These are phyloP conservation scores for Symphodus melops DNA, from an alignment of 2,113 vertebrate species.

Conservation along the genomic window DNA sequence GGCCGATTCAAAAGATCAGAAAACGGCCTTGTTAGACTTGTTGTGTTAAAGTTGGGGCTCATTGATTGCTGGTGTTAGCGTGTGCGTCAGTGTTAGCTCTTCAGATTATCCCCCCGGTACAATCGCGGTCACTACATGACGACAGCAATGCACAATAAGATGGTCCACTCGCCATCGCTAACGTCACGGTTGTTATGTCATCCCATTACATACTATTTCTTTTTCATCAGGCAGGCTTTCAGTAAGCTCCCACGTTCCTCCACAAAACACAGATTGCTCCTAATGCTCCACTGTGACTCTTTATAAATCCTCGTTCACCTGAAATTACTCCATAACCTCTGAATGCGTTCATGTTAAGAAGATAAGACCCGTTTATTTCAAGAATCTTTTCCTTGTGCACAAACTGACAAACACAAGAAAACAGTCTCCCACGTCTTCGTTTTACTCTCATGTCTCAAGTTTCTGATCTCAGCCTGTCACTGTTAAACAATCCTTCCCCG, in stretches of 20 bases:
- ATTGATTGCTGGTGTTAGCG: too few relatives aligned
- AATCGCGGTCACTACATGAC: background rate
- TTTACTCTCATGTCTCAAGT: background rate
- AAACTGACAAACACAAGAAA: background rate
- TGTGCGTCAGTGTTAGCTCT: background rate
- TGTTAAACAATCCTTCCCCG: background rate
- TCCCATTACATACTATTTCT: background rate
- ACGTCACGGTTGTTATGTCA: background rate
- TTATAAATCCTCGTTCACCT: constrained; percentile 3
- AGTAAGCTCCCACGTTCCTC: background rate
- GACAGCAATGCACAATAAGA: background rate
- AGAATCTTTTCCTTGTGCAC: background rate
- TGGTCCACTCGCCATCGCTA: too few relatives aligned
- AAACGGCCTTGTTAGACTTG: too few relatives aligned
- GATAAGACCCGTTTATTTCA: background rate
- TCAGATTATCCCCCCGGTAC: too few relatives aligned
- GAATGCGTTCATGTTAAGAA: background rate
- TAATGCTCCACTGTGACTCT: background rate
- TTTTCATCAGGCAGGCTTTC: background rate
- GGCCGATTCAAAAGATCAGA: too few relatives aligned
- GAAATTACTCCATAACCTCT: constrained; percentile 7
- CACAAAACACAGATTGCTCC: constrained; percentile 8
- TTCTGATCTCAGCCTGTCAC: background rate
- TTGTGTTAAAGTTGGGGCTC: too few relatives aligned
- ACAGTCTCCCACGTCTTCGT: background rate